These are phyloP conservation scores for Gnatocerus cornutus DNA, from an alignment of 2,888 invertebrate species.

Conservation along the genomic window DNA sequence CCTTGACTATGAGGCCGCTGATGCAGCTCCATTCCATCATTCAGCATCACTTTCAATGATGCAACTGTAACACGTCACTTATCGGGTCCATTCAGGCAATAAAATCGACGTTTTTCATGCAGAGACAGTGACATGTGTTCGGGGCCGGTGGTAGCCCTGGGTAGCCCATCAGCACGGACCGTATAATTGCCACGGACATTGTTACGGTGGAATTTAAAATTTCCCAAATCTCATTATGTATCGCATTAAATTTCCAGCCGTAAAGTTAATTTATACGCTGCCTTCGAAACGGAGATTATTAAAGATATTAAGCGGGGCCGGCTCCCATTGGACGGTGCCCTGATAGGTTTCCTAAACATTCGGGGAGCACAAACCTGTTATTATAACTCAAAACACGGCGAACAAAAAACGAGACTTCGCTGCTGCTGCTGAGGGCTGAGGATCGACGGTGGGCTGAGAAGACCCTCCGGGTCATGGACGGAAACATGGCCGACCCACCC, in stretches of 20 bases:
- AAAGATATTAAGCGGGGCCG: conserved; percentile 63
- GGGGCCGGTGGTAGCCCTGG: conserved; percentile 31
- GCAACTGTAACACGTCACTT: conserved; percentile 22
- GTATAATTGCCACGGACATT: conserved; percentile 59
- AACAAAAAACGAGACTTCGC: conserved; percentile 57
- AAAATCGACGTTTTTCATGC: conserved; percentile 25
- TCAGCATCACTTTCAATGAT: conserved; percentile 10
- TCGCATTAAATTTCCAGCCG: conserved; percentile 67
- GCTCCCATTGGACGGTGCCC: conserved; percentile 52
- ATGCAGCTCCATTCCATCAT: not conserved
- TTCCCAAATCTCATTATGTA: conserved; percentile 67
- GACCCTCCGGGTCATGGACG: conserved; percentile 53
- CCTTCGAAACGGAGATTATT: conserved; percentile 63
- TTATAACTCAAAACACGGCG: conserved; percentile 64
- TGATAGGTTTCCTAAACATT: conserved; percentile 61
- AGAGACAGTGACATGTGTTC: conserved; percentile 39
- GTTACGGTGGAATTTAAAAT: conserved; percentile 65
- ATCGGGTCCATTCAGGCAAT: conserved; percentile 14
- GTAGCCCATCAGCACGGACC: conserved; percentile 43
- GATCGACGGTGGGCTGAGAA: conserved; percentile 50
- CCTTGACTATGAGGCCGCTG: not conserved
- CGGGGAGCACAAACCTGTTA: conserved; percentile 65
- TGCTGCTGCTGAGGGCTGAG: conserved; percentile 33
- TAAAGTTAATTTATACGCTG: conserved; percentile 68
- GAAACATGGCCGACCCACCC: conserved; percentile 57